phyloP scores from a whole-genome alignment of 1,140 invertebrate species.

The Kradibia gibbosae region DNA sequence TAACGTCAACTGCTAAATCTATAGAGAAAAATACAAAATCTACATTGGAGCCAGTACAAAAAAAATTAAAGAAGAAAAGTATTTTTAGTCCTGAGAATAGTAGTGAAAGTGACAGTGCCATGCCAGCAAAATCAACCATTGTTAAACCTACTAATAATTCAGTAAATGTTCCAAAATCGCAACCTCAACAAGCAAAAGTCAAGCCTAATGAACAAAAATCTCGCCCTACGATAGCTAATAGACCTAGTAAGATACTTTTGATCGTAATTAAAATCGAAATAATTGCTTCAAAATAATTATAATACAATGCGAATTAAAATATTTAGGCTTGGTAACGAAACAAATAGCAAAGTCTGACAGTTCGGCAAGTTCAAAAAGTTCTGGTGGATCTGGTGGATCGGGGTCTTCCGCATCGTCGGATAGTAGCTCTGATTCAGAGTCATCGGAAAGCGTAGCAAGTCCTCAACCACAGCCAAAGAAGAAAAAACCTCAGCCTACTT shows the following conservation, averaged over 20 bases:
- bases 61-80: conserved; percentile 83
- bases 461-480: conserved; percentile 66
- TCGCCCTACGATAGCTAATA: conserved; percentile 57
- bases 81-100: conserved; percentile 88
- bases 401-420: conserved; percentile 68
- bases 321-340: conserved; percentile 50
- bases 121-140: conserved; percentile 60
- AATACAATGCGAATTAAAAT: neutral
- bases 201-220: conserved; percentile 64
- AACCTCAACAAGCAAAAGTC: conserved; percentile 60
- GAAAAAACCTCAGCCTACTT: conserved; percentile 62
- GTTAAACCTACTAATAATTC: conserved; percentile 58
- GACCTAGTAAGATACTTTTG: conserved; percentile 60
- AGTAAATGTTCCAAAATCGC: conserved; percentile 61
- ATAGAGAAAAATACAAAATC: conserved; percentile 66
- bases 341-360: conserved; percentile 66
- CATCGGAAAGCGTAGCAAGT: conserved; percentile 68
- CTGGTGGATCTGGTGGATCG: conserved; percentile 64
- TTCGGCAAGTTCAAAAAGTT: conserved; percentile 70
- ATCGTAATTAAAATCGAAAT: neutral
- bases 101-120: conserved; percentile 79
- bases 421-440: conserved; percentile 71
- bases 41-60: conserved; percentile 66
- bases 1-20: conserved; percentile 55
- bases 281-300: neutral